Conservation (phyloP, 1,140 invertebrate species). For the Micrasema minimum region DNA sequence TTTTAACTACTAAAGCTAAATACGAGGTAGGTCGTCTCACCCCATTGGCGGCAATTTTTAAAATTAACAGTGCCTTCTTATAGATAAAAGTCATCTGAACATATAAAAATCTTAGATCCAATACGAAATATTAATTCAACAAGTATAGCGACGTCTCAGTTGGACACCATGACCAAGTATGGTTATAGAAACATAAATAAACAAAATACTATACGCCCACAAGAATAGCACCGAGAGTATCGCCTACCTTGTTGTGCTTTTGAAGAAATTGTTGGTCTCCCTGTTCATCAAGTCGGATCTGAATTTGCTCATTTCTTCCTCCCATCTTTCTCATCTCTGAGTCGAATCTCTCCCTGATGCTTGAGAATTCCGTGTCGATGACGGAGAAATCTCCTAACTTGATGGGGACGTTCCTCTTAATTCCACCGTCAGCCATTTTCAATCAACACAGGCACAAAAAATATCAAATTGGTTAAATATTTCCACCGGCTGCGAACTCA, state of each 20-base stretch:
- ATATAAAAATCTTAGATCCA: no score
- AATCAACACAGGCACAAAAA: conserved; percentile 41
- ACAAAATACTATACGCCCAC: conserved; percentile 41
- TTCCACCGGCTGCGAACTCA: conserved; percentile 50
- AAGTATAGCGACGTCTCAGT: neutral
- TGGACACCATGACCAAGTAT: conserved; percentile 36
- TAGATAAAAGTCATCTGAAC: no score
- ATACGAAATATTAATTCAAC: no score
- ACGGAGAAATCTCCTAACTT: conserved; percentile 94
- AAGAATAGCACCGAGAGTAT: conserved; percentile 40
- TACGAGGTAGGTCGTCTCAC: no score
- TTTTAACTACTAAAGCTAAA: no score
- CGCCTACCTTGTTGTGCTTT: conserved; percentile 83
- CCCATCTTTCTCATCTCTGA: conserved; percentile 98
- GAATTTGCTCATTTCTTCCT: conserved; percentile 98
- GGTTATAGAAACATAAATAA: conserved; percentile 39
- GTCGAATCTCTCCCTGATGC: conserved; percentile 94
- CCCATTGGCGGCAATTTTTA: no score
- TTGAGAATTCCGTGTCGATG: conserved; percentile 95
- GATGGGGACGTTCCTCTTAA: conserved; percentile 91
- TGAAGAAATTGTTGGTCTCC: conserved; percentile 91
- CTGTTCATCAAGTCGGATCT: conserved; percentile 91
- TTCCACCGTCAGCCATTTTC: conserved; percentile 80
- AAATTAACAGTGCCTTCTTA: no score
- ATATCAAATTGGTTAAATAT: conserved; percentile 23